Evolutionary conservation across 2,888 invertebrate species (phyloP), one percentile per base, ranked within the genome.

Genomic region (Acronicta alni): DNA sequence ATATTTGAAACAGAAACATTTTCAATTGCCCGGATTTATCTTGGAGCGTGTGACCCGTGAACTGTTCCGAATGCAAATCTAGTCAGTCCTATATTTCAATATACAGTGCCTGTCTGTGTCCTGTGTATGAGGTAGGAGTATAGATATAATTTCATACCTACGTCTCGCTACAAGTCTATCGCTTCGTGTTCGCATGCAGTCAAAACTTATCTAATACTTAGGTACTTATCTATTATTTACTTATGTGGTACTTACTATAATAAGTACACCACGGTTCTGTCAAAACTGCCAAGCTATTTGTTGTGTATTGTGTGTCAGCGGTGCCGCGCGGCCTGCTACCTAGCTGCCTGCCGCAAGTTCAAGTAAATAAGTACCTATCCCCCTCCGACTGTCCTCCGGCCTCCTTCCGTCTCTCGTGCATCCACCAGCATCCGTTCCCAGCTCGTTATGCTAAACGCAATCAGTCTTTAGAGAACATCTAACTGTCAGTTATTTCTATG

Each of bases 321-420:
- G 67, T 77, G 79, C 73, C 70, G 72, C 52, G 67, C 73, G 23
- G 71, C 68, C 75, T 73, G 8, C 23, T 23, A 23, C 23, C 23
- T 23, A 23, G 6, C 8, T 7, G 63, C 65, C 16, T 41, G 52
- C 51, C 37, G 70, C 84, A 84, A 86, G 85, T 86, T 87, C 86
- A 87, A 85, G 86, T 77, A 78, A 84, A 81, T 52, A n/a, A n/a
- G n/a, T 67, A 68, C 66, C 62, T 49, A 46, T 39, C 48, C 56
- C 32, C 18, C 51, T 17, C 43, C 45, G 20, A 44, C 49, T 45
- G 55, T 44, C 32, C 47, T 57, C 37, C 44, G 37, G 57, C 49
- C 74, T 65, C 57, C 54, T 60, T 65, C 69, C 59, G 59, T 55
- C 59, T 62, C 64, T 72, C 43, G 53, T 66, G 64, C 61, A 60